A percentile compares a stretch with the other conserved stretches of the same genome.
Conservation (phyloP, 2,888 invertebrate species). For the Ditylenchus weischeri region DNA sequence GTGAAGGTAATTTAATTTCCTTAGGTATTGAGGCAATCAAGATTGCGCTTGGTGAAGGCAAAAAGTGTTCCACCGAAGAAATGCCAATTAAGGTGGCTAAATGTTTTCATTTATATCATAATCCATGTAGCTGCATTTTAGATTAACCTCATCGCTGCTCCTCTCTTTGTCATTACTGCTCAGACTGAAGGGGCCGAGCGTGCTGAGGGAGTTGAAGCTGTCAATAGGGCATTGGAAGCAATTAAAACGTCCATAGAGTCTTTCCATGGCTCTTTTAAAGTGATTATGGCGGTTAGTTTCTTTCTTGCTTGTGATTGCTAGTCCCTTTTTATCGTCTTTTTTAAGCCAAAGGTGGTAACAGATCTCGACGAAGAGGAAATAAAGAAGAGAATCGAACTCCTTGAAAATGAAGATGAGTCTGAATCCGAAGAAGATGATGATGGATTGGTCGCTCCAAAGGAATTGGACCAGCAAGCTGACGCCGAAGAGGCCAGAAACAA, state of each 20-base stretch:
- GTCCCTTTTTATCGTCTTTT: slow-evolving; percentile 24
- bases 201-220: slow-evolving; percentile 81
- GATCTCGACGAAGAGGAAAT: slow-evolving; percentile 91
- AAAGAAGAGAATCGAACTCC: slow-evolving; percentile 42
- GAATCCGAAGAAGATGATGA: slow-evolving; percentile 52
- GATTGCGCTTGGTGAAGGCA: slow-evolving; percentile 78
- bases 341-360: slow-evolving; percentile 90
- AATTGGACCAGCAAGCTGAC: slow-evolving; percentile 53
- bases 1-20: no score
- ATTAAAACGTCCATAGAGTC: slow-evolving; percentile 77
- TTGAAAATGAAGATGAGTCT: slow-evolving; percentile 45
- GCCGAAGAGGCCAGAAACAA: slow-evolving; percentile 37
- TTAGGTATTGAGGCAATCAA: slow-evolving; percentile 94
- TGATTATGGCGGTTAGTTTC: slow-evolving; percentile 81
- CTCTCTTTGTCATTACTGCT: slow-evolving; percentile 90
- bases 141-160: slow-evolving; percentile 97
- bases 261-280: slow-evolving; percentile 83
- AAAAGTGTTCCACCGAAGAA: slow-evolving; percentile 83
- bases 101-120: background rate
- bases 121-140: slow-evolving; percentile 41
- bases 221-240: slow-evolving; percentile 82
- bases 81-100: slow-evolving; percentile 77
- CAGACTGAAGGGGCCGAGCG: slow-evolving; percentile 83
- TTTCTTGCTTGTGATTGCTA: background rate
- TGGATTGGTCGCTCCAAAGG: slow-evolving; percentile 56